Evolutionary conservation across 2,888 invertebrate species (phyloP).

Genomic region (Plagodis dolabraria): DNA sequence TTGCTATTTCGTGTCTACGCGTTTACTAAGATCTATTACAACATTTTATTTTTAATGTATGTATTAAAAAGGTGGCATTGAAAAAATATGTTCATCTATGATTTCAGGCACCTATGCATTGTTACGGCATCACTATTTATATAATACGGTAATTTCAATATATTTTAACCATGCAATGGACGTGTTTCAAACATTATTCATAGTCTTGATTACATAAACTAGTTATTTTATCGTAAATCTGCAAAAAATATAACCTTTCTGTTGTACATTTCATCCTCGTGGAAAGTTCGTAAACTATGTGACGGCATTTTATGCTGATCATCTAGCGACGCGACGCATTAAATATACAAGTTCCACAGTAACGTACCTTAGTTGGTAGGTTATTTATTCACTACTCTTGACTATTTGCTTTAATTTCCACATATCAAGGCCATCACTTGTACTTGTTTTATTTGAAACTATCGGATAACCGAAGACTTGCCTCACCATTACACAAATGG

Average conservation of each 20-base stretch:
- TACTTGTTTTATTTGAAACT: slow-evolving; percentile 69
- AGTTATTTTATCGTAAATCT: slow-evolving; percentile 70
- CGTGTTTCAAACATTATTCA: slow-evolving; percentile 64
- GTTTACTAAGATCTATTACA: slow-evolving; percentile 49
- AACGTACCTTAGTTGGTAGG: slow-evolving; percentile 54
- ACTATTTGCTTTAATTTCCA: slow-evolving; percentile 63
- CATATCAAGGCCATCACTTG: slow-evolving; percentile 78
- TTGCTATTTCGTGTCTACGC: slow-evolving; percentile 41
- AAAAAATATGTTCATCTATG: slow-evolving; percentile 73
- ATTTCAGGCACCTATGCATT: slow-evolving; percentile 76
- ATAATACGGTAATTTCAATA: slow-evolving; percentile 58
- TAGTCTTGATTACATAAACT: slow-evolving; percentile 65
- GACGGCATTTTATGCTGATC: slow-evolving; percentile 72
- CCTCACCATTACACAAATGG: slow-evolving; percentile 61
- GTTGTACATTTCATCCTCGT: slow-evolving; percentile 65
- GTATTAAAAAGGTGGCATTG: slow-evolving; percentile 59
- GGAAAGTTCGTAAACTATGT: slow-evolving; percentile 63
- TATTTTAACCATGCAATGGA: slow-evolving; percentile 65
- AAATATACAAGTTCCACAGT: slow-evolving; percentile 55
- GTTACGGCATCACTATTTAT: slow-evolving; percentile 59
- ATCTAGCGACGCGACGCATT: slow-evolving; percentile 66
- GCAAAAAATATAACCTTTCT: slow-evolving; percentile 80
- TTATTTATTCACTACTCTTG: slow-evolving; percentile 49
- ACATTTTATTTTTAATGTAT: slow-evolving; percentile 40
- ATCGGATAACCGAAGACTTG: slow-evolving; percentile 50